Conservation (phyloP, 2,113 vertebrate species). For the Engystomops pustulosus region DNA sequence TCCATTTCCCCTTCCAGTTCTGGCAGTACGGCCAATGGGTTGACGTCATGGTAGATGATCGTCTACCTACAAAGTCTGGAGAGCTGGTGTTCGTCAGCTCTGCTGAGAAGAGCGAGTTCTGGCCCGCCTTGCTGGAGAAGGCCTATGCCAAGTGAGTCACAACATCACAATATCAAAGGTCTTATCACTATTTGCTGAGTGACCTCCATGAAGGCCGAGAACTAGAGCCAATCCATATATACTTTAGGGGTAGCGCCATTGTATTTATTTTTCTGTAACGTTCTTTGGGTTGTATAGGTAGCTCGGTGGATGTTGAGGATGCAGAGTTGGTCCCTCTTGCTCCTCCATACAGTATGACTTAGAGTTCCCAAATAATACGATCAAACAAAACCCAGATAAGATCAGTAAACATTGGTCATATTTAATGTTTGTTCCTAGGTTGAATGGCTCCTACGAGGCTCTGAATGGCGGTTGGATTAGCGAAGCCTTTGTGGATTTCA, state of each 20-base stretch:
- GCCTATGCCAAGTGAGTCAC: conserved; percentile 74
- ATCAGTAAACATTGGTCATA: not conserved
- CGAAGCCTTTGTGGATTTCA: conserved; percentile 80
- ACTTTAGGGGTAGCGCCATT: not conserved
- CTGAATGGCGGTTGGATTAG: conserved; percentile 74
- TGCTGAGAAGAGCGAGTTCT: conserved; percentile 69
- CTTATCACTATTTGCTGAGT: not conserved
- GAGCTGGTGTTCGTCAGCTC: conserved; percentile 73
- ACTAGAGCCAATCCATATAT: not conserved
- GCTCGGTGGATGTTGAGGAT: not conserved
- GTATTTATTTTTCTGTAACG: too few species aligned
- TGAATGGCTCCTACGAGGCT: conserved; percentile 75
- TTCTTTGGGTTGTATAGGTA: too few species aligned
- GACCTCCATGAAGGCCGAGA: not conserved
- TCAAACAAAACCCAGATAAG: not conserved
- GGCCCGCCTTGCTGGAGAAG: conserved; percentile 74
- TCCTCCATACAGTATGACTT: too few species aligned
- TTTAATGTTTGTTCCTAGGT: conserved; percentile 61
- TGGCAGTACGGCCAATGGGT: conserved; percentile 77
- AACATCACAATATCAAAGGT: not conserved
- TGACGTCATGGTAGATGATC: conserved; percentile 75
- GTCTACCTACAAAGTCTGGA: conserved; percentile 67
- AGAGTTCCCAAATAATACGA: not conserved
- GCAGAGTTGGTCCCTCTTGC: not conserved
- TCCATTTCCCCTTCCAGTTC: conserved; percentile 63